These are phyloP conservation scores for Loris lydekkerianus DNA, from an alignment of 2,797 vertebrate species.

Conservation along the genomic window DNA sequence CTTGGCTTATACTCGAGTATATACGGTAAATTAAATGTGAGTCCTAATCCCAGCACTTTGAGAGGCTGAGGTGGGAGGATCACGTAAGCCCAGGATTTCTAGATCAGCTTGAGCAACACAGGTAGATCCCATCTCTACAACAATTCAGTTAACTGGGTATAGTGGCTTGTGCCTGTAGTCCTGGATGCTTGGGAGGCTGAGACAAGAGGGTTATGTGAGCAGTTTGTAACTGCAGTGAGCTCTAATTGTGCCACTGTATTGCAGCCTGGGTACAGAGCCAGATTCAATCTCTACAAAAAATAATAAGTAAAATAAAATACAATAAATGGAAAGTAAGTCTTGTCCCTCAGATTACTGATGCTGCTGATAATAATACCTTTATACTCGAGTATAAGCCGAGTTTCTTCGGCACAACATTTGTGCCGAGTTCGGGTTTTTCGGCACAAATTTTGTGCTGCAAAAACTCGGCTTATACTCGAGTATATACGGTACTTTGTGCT, in stretches of 20 bases:
- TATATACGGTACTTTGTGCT: neutral
- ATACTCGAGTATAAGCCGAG: too few relatives aligned
- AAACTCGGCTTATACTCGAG: too few relatives aligned
- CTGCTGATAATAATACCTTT: neutral
- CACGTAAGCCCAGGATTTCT: neutral
- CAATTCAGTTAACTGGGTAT: neutral
- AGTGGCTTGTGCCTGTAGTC: neutral
- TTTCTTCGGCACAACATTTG: too few relatives aligned
- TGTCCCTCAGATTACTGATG: neutral
- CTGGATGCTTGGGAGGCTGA: neutral
- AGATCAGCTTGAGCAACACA: neutral
- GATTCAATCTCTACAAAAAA: neutral
- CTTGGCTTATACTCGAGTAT: too few relatives aligned
- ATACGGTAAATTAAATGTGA: neutral
- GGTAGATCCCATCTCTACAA: neutral
- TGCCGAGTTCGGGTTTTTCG: too few relatives aligned
- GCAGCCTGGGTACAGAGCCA: neutral
- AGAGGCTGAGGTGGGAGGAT: neutral
- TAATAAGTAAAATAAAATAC: neutral
- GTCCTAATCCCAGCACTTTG: neutral
- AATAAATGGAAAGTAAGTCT: neutral
- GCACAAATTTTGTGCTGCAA: too few relatives aligned
- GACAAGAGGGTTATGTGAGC: neutral
- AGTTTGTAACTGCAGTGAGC: neutral
- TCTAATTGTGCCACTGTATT: neutral